Percentiles rank a stretch among this genome's conserved stretches.
phyloP scores from a whole-genome alignment of 2,113 vertebrate species.

The Colossoma macropomum region DNA sequence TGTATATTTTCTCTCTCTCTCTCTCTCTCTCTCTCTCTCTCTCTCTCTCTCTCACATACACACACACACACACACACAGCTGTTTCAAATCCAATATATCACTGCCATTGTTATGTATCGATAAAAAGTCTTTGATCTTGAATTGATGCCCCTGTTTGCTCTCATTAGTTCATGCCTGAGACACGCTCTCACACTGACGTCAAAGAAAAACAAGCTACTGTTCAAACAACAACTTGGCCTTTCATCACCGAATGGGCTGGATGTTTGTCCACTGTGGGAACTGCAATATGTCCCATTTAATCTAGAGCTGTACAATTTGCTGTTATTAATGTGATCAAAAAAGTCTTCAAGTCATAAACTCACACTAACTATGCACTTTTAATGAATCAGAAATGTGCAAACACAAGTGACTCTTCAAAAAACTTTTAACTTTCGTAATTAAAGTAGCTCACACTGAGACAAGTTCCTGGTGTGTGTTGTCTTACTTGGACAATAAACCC shows the following conservation, averaged over 20 bases:
- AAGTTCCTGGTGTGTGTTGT: too few species aligned
- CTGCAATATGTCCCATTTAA: not conserved
- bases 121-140: not conserved
- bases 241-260: not conserved
- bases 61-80: too few species aligned
- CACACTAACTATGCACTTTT: too few species aligned
- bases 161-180: not conserved
- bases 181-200: not conserved
- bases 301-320: not conserved
- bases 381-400: too few species aligned
- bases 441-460: too few species aligned
- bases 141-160: not conserved
- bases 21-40: not conserved
- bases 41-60: too few species aligned
- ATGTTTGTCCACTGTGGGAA: constrained; percentile 5
- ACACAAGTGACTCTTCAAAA: too few species aligned
- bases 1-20: not conserved
- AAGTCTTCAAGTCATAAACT: too few species aligned
- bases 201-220: not conserved
- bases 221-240: not conserved
- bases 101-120: not conserved
- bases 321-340: not conserved
- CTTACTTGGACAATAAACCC: too few species aligned
- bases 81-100: not conserved
- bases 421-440: too few species aligned